phyloP scores from a whole-genome alignment of 2,113 vertebrate species.

The Larimichthys polyactis region DNA sequence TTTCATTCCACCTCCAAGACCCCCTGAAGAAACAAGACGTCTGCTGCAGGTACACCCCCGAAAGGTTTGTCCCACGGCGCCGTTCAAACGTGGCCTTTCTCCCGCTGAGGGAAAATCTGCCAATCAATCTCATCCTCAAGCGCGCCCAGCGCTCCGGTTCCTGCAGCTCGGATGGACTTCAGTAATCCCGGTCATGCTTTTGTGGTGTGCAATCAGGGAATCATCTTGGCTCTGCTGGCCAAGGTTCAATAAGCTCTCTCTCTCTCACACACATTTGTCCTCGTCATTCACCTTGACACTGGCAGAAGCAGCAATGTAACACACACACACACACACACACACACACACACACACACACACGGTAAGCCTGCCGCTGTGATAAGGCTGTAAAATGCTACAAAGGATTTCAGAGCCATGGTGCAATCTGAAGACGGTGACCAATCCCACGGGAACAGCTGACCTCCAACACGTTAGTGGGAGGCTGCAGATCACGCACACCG shows the following conservation, averaged over 20 bases:
- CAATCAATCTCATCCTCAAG: slow-evolving; percentile 56
- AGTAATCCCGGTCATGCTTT: slow-evolving; percentile 52
- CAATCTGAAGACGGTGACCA: neutral
- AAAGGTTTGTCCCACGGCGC: neutral
- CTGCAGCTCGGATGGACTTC: neutral
- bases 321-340: slow-evolving; percentile 24
- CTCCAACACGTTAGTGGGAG: slow-evolving; percentile 42
- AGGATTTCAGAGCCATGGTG: slow-evolving; percentile 23
- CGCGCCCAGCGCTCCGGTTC: slow-evolving; percentile 9
- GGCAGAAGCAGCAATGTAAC: slow-evolving; percentile 30
- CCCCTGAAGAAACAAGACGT: slow-evolving; percentile 15
- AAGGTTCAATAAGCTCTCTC: slow-evolving; percentile 32
- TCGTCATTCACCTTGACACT: slow-evolving; percentile 50
- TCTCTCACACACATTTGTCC: neutral
- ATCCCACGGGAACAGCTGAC: slow-evolving; percentile 34
- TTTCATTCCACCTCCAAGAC: slow-evolving; percentile 29
- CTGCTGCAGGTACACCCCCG: neutral
- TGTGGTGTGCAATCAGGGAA: slow-evolving; percentile 62
- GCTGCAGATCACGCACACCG: neutral
- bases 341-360: slow-evolving; percentile 42
- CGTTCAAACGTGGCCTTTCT: neutral
- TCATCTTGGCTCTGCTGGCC: slow-evolving; percentile 43
- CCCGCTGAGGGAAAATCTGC: slow-evolving; percentile 19
- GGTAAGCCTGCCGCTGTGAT: slow-evolving; percentile 43
- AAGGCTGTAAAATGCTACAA: slow-evolving; percentile 51